Evolutionary conservation across 2,113 vertebrate genomes (phyloP), one percentile per base, ranked within the genome.

Genomic region (Scatophagus argus): DNA sequence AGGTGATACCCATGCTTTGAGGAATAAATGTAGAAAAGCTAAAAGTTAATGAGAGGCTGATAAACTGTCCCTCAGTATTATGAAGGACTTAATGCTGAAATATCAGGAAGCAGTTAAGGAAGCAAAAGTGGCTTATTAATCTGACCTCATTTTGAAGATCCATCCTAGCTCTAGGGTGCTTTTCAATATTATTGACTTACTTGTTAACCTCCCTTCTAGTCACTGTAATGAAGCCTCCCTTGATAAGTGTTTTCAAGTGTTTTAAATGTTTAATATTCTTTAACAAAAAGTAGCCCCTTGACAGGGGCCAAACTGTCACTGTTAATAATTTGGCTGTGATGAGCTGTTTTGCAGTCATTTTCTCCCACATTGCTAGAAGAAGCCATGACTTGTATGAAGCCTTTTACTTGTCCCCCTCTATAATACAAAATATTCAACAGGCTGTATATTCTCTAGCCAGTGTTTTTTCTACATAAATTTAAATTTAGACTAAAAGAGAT

Each of bases 161-260:
- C 60, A 79, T 87, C 74, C 14, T 59, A 83, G 87, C 82, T 84
- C 80, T 47, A 66, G 80, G 81, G 83, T 83, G 79, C 81, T 86
- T 86, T 88, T 88, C 82, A 86, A 74, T 77, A 81, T 79, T 86
- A 89, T 91, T 85, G 84, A 87, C 78, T 52, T 68, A 73, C 83
- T 85, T 83, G 68, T 89, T 87, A 87, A 91, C 81, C 76, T 77
- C 68, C 72, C 62, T 74, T 79, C 62, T 55, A 73, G 77, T 83
- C 78, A 74, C 63, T 66, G 56, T 78, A 83, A 84, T 89, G 69
- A 88, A 80, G 78, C 23, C 38, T 72, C 68, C 38, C 58, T 60
- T 84, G 39, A 85, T 84, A 74, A 81, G 63, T 83, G 68, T 76
- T 59, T 87, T 78, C 29, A 79, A 77, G 64, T 75, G 60, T 83